A percentile compares a stretch with the other conserved stretches of the same genome.
Conservation (phyloP, 2,888 invertebrate species). For the Brachyptera risi region DNA sequence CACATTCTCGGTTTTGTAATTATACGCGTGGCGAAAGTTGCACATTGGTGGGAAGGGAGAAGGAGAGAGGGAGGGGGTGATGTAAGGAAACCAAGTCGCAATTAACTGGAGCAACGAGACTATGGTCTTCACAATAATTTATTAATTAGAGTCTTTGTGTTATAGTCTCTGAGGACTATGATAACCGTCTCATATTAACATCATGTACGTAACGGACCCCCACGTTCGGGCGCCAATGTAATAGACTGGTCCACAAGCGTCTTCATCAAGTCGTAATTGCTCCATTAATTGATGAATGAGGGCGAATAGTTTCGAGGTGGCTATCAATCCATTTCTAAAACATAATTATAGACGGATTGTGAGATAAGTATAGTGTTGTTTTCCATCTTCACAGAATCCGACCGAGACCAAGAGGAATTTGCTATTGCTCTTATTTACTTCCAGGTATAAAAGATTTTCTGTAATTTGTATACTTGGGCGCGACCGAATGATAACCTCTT, state of each 20-base stretch:
- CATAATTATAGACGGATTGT: no score
- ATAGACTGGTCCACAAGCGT: constrained; percentile 1
- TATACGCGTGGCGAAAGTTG: constrained; percentile 11
- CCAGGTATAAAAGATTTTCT: no score
- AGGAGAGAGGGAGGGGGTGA: not conserved
- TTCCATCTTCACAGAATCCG: no score
- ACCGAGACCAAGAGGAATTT: no score
- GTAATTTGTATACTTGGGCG: no score
- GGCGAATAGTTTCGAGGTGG: no score
- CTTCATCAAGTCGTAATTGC: not conserved
- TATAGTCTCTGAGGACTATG: constrained; percentile 7
- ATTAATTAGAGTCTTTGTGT: constrained; percentile 27
- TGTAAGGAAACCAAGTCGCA: constrained; percentile 1
- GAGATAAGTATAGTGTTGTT: no score
- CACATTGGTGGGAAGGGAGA: not conserved
- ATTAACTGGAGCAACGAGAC: constrained; percentile 18
- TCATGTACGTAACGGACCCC: not conserved
- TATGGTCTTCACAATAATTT: constrained; percentile 24
- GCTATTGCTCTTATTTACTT: no score
- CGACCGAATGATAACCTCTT: no score
- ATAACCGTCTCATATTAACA: not conserved
- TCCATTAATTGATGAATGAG: not conserved
- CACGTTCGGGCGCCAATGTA: not conserved
- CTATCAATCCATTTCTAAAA: no score
- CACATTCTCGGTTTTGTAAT: constrained; percentile 24